Conservation (phyloP, 2,888 invertebrate genomes). For the Miltochrista miniata region DNA sequence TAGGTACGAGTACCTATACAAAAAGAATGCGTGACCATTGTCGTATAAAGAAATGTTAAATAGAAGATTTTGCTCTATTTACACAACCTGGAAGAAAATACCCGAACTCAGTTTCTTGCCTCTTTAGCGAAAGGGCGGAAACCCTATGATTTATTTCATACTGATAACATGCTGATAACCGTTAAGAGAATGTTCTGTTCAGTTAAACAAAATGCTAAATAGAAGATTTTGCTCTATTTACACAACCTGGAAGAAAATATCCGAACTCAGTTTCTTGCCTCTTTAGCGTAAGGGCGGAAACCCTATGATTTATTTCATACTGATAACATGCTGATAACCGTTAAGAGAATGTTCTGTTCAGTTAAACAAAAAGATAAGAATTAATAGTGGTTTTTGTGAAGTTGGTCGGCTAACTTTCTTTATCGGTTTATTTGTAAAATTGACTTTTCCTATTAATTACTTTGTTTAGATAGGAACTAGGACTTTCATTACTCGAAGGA, state of each 20-base stretch:
- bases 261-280: slow-evolving; percentile 42
- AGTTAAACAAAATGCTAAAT: slow-evolving; percentile 33
- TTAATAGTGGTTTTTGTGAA: slow-evolving; percentile 10
- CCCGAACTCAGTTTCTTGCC: slow-evolving; percentile 43
- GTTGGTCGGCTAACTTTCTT: background rate
- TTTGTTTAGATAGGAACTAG: no score
- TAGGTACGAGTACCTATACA: no score
- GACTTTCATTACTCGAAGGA: no score
- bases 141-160: slow-evolving; percentile 60
- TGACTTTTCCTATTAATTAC: background rate
- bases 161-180: slow-evolving; percentile 49
- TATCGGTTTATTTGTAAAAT: no score
- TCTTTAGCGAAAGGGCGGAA: slow-evolving; percentile 41
- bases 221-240: slow-evolving; percentile 24
- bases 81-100: slow-evolving; percentile 37
- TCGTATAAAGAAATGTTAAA: slow-evolving; percentile 39
- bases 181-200: background rate
- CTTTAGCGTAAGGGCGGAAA: slow-evolving; percentile 42
- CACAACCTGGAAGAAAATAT: slow-evolving; percentile 37
- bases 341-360: slow-evolving; percentile 41
- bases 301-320: slow-evolving; percentile 59
- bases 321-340: slow-evolving; percentile 48
- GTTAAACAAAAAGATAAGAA: slow-evolving; percentile 32
- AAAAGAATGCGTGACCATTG: no score
- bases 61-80: slow-evolving; percentile 25